These are phyloP conservation scores for Leptothorax acervorum DNA, from an alignment of 2,888 invertebrate species.

Conservation along the genomic window DNA sequence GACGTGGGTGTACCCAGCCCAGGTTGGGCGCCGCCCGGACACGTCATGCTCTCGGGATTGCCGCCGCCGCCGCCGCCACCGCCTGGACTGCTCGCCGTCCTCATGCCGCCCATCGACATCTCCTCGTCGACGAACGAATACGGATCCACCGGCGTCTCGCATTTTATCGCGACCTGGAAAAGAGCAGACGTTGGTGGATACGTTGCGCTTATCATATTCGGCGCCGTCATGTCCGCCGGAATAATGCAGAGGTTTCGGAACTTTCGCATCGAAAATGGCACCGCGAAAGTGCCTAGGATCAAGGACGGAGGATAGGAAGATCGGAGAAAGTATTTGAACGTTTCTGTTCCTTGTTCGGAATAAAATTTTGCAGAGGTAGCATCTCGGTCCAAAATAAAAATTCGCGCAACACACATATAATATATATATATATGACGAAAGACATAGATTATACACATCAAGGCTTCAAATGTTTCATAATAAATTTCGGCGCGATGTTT, in stretches of 20 bases:
- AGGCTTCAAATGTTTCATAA: background rate
- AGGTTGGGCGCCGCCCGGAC: conserved; percentile 79
- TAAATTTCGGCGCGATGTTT: conserved; percentile 8
- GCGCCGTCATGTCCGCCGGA: background rate
- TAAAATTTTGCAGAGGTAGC: background rate
- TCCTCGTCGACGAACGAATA: conserved; percentile 96
- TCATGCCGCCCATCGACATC: conserved; percentile 88
- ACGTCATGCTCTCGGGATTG: conserved; percentile 82
- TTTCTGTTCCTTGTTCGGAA: background rate
- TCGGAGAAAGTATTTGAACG: background rate
- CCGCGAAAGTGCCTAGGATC: background rate
- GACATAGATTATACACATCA: background rate
- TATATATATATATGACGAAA: background rate
- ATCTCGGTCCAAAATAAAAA: background rate
- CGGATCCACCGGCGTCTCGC: conserved; percentile 90
- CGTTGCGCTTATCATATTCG: conserved; percentile 3
- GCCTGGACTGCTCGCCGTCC: conserved; percentile 85
- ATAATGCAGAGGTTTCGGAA: background rate
- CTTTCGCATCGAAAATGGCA: conserved; percentile 8
- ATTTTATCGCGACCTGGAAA: conserved; percentile 86
- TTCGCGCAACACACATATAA: background rate
- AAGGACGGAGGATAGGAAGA: background rate
- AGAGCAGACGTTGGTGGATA: conserved; percentile 36
- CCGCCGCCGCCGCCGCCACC: conserved; percentile 84
- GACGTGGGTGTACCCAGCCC: conserved; percentile 80